Conservation (phyloP, 2,797 vertebrate species). For the Scolopax bukidnonensis region DNA sequence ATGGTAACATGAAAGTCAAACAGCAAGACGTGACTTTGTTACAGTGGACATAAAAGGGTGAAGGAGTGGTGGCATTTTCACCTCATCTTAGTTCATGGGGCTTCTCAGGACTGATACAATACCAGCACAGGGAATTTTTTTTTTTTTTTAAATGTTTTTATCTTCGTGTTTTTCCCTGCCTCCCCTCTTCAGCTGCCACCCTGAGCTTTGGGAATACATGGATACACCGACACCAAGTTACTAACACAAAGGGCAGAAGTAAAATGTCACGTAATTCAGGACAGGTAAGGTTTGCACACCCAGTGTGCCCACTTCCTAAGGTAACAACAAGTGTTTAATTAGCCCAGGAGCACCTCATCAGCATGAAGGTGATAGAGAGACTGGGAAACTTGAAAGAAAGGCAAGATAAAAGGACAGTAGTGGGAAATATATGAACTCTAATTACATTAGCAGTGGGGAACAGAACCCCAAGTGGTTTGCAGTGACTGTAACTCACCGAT, state of each 20-base stretch:
- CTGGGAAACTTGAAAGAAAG: conserved; percentile 31
- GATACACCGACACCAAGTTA: not conserved
- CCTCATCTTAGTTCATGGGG: conserved; percentile 44
- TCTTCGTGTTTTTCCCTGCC: conserved; percentile 22
- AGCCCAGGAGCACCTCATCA: not conserved
- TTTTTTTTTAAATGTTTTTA: not conserved
- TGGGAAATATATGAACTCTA: not conserved
- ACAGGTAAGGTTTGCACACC: not conserved
- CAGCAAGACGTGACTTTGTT: conserved; percentile 69
- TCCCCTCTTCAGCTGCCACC: not conserved
- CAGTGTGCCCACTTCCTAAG: not conserved
- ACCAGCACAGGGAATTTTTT: not conserved
- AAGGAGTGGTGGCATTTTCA: conserved; percentile 39
- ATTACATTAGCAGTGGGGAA: conserved; percentile 8
- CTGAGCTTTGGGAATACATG: not conserved
- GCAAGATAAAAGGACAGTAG: conserved; percentile 36
- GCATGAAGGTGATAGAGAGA: conserved; percentile 21
- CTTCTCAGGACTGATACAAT: conserved; percentile 44
- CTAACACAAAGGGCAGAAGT: not conserved
- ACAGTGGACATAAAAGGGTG: conserved; percentile 63
- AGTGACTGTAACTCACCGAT: not conserved
- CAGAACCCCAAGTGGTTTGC: not conserved
- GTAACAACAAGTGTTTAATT: not conserved
- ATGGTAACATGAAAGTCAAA: conserved; percentile 66
- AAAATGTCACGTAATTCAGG: not conserved